Evolutionary conservation across 2,888 invertebrate species (phyloP).

Genomic region (Steromphala cineraria): DNA sequence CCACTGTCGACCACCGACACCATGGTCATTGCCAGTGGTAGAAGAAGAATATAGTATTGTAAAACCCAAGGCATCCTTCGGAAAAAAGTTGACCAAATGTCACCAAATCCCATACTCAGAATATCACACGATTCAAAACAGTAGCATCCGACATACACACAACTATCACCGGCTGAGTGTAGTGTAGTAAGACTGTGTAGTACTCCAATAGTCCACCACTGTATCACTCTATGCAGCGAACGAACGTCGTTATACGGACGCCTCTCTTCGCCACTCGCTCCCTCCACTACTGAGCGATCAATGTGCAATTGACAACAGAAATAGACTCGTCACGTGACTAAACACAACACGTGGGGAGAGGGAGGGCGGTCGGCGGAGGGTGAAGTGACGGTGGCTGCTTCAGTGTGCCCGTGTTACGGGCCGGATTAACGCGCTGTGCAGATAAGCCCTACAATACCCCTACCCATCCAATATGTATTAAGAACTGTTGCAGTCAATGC

Average conservation of each 20-base stretch:
- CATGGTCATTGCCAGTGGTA: slow-evolving; percentile 37
- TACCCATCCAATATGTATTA: slow-evolving; percentile 14
- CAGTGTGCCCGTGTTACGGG: not conserved
- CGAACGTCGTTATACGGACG: not conserved
- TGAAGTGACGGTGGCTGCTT: not conserved
- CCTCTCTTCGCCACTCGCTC: not conserved
- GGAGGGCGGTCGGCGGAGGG: not conserved
- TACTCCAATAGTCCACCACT: too few species aligned
- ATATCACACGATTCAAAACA: not conserved
- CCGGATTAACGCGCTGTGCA: not conserved
- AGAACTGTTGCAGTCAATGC: too few species aligned
- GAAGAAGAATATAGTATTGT: slow-evolving; percentile 29
- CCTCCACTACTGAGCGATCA: slow-evolving; percentile 7
- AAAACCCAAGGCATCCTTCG: slow-evolving; percentile 36
- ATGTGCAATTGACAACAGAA: slow-evolving; percentile 20
- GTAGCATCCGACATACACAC: not conserved
- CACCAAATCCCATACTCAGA: slow-evolving; percentile 1
- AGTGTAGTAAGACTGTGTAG: too few species aligned
- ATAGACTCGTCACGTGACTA: slow-evolving; percentile 20
- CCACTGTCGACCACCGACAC: slow-evolving; percentile 32
- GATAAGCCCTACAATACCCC: not conserved
- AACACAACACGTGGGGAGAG: slow-evolving; percentile 7
- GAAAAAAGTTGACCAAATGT: not conserved
- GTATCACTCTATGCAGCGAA: too few species aligned
- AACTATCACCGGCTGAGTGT: not conserved